Conservation (phyloP, 1,140 invertebrate species). For the Drosophila pseudoananassae region DNA sequence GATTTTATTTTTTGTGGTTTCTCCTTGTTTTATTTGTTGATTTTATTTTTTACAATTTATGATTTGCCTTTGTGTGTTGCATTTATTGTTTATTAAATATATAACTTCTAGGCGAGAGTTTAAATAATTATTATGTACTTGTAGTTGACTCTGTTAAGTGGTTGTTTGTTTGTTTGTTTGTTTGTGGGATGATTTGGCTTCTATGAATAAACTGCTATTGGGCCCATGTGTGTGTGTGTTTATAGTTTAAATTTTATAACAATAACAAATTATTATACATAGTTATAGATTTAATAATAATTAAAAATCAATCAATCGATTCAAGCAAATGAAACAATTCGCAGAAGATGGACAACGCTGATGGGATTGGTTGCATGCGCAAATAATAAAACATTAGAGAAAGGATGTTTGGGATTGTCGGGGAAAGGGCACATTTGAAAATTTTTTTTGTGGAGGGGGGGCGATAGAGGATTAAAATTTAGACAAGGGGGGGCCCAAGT, state of each 20-base stretch:
- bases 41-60: conserved; percentile 38
- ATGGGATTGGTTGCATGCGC: conserved; percentile 26
- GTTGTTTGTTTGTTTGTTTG: conserved; percentile 27
- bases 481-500: conserved; percentile 5
- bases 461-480: neutral
- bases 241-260: conserved; percentile 70
- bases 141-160: conserved; percentile 56
- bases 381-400: conserved; percentile 6
- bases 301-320: conserved; percentile 56
- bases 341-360: conserved; percentile 42
- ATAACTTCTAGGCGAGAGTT: conserved; percentile 65
- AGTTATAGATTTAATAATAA: conserved; percentile 72
- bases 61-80: conserved; percentile 53
- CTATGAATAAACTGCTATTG: conserved; percentile 60
- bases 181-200: conserved; percentile 65
- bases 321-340: conserved; percentile 49
- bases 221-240: conserved; percentile 54
- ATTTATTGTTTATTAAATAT: conserved; percentile 42
- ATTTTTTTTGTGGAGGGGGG: neutral
- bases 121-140: conserved; percentile 67
- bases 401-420: neutral
- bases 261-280: conserved; percentile 77
- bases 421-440: neutral
- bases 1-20: conserved; percentile 33
- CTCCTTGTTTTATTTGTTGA: conserved; percentile 46